Conservation (phyloP, 2,113 vertebrate genomes). For the Rafetus swinhoei region DNA sequence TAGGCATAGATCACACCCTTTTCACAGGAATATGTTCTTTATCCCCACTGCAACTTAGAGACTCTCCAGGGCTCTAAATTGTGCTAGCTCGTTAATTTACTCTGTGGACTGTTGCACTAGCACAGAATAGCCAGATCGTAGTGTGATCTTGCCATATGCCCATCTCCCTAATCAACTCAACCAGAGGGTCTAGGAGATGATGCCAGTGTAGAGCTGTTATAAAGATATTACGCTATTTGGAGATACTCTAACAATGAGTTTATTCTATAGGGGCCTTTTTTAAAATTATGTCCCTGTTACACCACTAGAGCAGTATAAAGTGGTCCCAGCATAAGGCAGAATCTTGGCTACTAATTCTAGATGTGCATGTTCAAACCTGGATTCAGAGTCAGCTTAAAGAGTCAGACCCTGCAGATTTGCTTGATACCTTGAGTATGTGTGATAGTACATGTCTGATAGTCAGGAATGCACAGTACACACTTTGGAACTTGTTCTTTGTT, state of each 20-base stretch:
- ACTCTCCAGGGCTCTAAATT: fast-evolving
- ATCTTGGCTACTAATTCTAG: background rate
- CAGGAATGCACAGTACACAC: background rate
- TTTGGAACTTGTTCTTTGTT: background rate
- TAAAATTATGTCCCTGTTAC: background rate
- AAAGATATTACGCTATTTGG: background rate
- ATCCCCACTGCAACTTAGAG: background rate
- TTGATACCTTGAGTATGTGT: background rate
- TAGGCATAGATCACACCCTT: background rate
- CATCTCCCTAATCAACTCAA: background rate
- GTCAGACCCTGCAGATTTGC: background rate
- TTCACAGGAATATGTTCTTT: background rate
- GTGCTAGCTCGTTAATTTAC: background rate
- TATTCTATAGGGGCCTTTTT: background rate
- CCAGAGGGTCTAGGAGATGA: background rate
- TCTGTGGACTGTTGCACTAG: background rate
- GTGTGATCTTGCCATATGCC: background rate
- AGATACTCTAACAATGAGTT: background rate
- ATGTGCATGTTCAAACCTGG: background rate
- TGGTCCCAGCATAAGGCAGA: background rate
- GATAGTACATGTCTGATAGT: background rate
- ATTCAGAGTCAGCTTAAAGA: background rate
- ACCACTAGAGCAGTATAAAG: background rate
- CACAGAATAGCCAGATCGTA: no score
- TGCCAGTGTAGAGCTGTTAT: constrained; percentile 2